phyloP scores from a whole-genome alignment of 1,140 invertebrate genomes.

The Sinonovacula constricta region DNA sequence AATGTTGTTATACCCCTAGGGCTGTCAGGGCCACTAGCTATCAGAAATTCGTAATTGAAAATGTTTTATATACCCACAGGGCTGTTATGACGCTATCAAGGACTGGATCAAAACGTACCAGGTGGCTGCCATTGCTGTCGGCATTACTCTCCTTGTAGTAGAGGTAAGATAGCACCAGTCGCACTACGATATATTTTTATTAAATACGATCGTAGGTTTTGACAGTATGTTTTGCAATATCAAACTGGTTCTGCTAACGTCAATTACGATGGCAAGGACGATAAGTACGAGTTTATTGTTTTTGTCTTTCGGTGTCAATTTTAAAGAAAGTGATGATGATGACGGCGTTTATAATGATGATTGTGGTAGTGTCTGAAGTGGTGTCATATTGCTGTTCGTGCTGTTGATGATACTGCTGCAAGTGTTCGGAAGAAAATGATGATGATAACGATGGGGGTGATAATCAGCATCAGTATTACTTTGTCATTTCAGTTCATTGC shows the following conservation, averaged over 20 bases:
- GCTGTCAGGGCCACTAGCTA: too few species aligned
- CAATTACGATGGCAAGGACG: background rate
- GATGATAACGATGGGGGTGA: background rate
- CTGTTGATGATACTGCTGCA: background rate
- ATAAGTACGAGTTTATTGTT: too few species aligned
- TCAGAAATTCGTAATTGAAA: too few species aligned
- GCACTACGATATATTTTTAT: background rate
- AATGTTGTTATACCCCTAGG: too few species aligned
- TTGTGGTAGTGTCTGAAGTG: background rate
- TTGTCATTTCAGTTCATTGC: slow-evolving; percentile 32
- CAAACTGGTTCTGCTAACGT: background rate
- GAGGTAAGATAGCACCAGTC: slow-evolving; percentile 17
- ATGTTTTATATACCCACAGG: slow-evolving; percentile 5
- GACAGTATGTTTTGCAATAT: background rate
- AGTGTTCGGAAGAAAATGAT: background rate
- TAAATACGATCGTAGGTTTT: background rate
- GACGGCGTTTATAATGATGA: background rate
- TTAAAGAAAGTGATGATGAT: background rate
- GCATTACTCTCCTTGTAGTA: slow-evolving; percentile 16
- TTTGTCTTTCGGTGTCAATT: too few species aligned
- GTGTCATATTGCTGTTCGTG: background rate
- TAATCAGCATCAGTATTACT: background rate
- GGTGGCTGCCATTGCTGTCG: slow-evolving; percentile 33
- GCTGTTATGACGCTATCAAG: slow-evolving; percentile 36
- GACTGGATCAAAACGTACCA: slow-evolving; percentile 35